Percentiles rank a stretch among this genome's conserved stretches.
These are phyloP conservation scores for Clarias magur DNA, from an alignment of 2,113 vertebrate genomes.

Conservation along the genomic window DNA sequence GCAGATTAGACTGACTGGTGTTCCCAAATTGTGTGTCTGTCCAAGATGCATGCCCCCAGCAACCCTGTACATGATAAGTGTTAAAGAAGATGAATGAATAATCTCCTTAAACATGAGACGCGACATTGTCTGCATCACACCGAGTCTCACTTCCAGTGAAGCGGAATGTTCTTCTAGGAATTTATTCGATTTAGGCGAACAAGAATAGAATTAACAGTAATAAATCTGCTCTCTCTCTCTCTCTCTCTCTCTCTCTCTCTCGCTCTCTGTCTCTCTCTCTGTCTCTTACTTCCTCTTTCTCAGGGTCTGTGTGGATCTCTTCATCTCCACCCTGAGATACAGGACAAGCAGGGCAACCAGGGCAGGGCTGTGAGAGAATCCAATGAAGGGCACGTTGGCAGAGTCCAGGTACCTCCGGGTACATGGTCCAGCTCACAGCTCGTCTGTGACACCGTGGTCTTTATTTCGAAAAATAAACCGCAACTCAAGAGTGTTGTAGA, in stretches of 20 bases:
- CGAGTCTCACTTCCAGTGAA: background rate
- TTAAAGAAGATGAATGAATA: background rate
- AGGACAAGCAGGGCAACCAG: slow-evolving; percentile 33
- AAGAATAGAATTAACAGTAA: background rate
- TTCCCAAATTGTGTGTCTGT: too few relatives aligned
- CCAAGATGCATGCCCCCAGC: too few relatives aligned
- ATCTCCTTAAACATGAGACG: background rate
- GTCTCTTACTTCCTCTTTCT: slow-evolving; percentile 29
- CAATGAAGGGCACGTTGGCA: slow-evolving; percentile 59
- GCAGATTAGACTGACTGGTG: too few relatives aligned
- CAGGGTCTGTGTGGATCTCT: slow-evolving; percentile 31
- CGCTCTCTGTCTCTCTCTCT: background rate
- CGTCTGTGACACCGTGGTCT: background rate
- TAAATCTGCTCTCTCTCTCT: background rate
- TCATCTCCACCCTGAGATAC: slow-evolving; percentile 55
- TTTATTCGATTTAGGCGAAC: background rate
- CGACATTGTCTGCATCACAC: too few relatives aligned
- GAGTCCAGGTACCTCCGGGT: slow-evolving; percentile 36
- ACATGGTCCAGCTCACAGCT: slow-evolving; percentile 3
- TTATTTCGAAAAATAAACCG: slow-evolving; percentile 1
- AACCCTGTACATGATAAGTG: too few relatives aligned
- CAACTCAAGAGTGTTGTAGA: background rate
- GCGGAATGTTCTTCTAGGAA: background rate
- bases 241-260: background rate
- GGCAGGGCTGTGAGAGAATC: slow-evolving; percentile 43